These are phyloP conservation scores for Agriopis leucophaearia DNA, from an alignment of 2,888 invertebrate genomes.

Conservation along the genomic window DNA sequence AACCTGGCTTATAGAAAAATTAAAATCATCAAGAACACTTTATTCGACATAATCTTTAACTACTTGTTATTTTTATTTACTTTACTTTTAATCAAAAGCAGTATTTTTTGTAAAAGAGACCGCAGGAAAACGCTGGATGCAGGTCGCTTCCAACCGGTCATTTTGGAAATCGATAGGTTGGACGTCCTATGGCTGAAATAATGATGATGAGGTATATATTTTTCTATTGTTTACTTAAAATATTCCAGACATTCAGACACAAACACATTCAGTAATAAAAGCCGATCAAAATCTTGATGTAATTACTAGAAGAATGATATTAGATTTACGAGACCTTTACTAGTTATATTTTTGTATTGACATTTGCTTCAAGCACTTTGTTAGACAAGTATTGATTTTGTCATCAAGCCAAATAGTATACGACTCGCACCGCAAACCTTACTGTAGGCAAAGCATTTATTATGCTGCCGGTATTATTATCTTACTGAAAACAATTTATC, in stretches of 20 bases:
- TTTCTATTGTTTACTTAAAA: no score
- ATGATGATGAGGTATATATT: no score
- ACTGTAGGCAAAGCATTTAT: constrained; percentile 6
- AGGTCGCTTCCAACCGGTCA: no score
- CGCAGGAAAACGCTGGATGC: no score
- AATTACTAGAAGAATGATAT: constrained; percentile 17
- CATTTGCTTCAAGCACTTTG: constrained; percentile 20
- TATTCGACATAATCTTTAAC: no score
- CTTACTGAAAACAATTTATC: constrained; percentile 59
- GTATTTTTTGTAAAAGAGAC: no score
- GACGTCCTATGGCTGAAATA: no score
- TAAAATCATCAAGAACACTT: no score
- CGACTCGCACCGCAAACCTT: constrained; percentile 18
- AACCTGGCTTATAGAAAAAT: no score
- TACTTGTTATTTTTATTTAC: no score
- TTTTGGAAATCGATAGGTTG: no score
- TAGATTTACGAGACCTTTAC: constrained; percentile 20
- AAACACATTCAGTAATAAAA: neutral
- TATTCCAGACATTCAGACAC: neutral
- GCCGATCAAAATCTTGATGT: constrained; percentile 2
- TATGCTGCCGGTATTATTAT: constrained; percentile 42
- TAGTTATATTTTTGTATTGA: constrained; percentile 24
- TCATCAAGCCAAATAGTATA: constrained; percentile 42
- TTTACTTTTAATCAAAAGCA: no score
- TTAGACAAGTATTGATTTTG: constrained; percentile 44